A percentile compares a stretch with the other conserved stretches of the same genome.
Evolutionary conservation across 2,113 vertebrate genomes (phyloP).

Genomic region (Epinephelus lanceolatus): DNA sequence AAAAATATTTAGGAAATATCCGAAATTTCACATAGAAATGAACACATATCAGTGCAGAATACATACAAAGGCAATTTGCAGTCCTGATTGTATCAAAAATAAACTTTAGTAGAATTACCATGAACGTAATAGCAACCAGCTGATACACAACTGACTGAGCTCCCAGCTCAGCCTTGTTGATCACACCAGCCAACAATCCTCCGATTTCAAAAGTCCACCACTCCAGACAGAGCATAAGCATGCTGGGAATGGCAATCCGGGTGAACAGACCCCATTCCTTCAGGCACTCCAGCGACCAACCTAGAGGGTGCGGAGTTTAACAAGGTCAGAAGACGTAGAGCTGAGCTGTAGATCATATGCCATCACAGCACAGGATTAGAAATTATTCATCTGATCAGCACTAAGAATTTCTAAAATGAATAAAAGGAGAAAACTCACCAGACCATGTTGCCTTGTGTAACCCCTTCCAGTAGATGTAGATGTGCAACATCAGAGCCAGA

Average conservation of each 20-base stretch:
- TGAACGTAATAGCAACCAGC: background rate
- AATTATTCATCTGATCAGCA: background rate
- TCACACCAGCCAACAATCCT: conserved; percentile 1
- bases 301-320: background rate
- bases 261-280: conserved; percentile 2
- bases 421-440: background rate
- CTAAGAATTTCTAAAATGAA: background rate
- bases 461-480: background rate
- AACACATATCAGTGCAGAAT: background rate
- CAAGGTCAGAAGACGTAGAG: background rate
- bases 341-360: background rate
- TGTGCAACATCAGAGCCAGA: background rate
- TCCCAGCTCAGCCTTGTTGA: background rate
- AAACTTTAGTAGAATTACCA: background rate
- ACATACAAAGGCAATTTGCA: background rate
- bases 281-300: conserved; percentile 8
- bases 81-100: background rate
- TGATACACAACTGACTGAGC: conserved; percentile 4
- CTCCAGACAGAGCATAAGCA: conserved; percentile 3
- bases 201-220: background rate
- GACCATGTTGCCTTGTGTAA: background rate
- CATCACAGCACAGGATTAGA: background rate
- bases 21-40: no score
- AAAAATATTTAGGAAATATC: no score
- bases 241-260: background rate